Conservation (phyloP, 2,888 invertebrate species). For the Iphiclides podalirius region DNA sequence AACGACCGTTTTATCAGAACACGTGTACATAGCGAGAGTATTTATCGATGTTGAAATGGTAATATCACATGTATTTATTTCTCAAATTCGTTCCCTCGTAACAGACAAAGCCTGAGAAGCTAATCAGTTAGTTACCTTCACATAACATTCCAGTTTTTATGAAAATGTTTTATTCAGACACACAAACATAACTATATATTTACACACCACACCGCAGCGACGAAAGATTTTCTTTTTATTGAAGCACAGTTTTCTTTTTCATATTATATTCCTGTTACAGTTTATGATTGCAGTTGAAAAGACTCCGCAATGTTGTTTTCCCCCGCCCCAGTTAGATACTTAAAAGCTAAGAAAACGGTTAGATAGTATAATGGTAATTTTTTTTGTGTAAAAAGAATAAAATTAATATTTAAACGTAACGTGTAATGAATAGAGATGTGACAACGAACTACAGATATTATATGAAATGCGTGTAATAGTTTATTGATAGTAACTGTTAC, state of each 20-base stretch:
- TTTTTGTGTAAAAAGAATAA: slow-evolving; percentile 43
- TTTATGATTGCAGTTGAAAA: slow-evolving; percentile 36
- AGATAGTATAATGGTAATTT: slow-evolving; percentile 56
- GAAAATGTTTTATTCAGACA: slow-evolving; percentile 25
- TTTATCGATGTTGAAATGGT: slow-evolving; percentile 56
- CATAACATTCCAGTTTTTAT: slow-evolving; percentile 58
- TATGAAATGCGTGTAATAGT: slow-evolving; percentile 35
- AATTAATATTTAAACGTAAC: slow-evolving; percentile 39
- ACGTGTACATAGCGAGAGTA: slow-evolving; percentile 55
- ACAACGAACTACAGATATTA: slow-evolving; percentile 69
- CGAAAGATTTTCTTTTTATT: slow-evolving; percentile 28
- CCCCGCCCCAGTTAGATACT: slow-evolving; percentile 42
- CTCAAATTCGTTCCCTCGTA: slow-evolving; percentile 31
- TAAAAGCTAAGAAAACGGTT: slow-evolving; percentile 51
- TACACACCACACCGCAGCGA: slow-evolving; percentile 30
- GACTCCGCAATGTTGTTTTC: slow-evolving; percentile 33
- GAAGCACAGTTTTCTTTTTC: slow-evolving; percentile 46
- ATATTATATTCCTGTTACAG: slow-evolving; percentile 48
- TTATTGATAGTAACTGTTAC: slow-evolving; percentile 24
- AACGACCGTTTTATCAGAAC: slow-evolving; percentile 53
- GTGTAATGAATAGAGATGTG: slow-evolving; percentile 50
- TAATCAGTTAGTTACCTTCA: slow-evolving; percentile 55
- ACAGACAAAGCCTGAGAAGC: slow-evolving; percentile 69
- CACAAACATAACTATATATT: slow-evolving; percentile 33
- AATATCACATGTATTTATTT: slow-evolving; percentile 37